These are phyloP conservation scores for Muscicapa striata DNA, from an alignment of 2,797 vertebrate species.

Conservation along the genomic window DNA sequence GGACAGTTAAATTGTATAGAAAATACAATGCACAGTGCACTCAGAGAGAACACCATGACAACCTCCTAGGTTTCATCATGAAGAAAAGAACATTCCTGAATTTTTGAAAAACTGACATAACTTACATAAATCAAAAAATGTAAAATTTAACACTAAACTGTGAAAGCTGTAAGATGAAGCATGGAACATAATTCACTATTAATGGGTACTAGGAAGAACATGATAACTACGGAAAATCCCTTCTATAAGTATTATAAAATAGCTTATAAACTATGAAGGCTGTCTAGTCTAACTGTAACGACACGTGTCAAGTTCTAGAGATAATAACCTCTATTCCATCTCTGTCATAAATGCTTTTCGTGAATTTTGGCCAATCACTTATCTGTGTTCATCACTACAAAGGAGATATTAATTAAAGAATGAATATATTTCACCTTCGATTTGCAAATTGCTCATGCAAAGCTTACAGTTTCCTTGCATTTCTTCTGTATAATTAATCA, in stretches of 20 bases:
- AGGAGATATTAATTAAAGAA: background rate
- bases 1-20: background rate
- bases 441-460: background rate
- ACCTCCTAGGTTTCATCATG: background rate
- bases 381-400: background rate
- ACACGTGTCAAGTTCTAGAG: background rate
- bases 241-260: background rate
- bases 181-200: background rate
- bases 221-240: background rate
- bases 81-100: background rate
- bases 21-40: background rate
- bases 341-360: background rate
- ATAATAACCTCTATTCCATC: background rate
- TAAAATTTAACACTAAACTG: background rate
- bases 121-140: background rate
- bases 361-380: background rate
- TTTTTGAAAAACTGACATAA: background rate
- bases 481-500: slow-evolving; percentile 34
- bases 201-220: background rate
- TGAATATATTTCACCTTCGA: background rate
- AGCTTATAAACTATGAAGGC: background rate
- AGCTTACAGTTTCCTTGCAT: background rate
- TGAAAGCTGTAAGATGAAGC: background rate
- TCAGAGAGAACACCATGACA: background rate
- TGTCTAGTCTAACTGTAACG: background rate